A percentile compares a stretch with the other conserved stretches of the same genome.
Evolutionary conservation across 1,140 invertebrate genomes (phyloP).

Genomic region (Apis florea): DNA sequence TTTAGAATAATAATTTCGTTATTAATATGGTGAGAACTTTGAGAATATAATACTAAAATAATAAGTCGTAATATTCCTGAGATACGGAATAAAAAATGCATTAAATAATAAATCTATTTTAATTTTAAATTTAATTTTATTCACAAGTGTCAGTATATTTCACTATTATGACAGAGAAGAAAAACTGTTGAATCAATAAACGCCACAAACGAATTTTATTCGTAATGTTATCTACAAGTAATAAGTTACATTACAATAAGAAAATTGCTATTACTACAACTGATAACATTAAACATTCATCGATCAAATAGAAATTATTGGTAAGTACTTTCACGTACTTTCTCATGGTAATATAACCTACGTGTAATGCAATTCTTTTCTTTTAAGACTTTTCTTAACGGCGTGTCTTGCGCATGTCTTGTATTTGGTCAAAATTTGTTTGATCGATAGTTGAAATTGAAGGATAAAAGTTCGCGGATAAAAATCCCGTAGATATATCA

Average conservation of each 20-base stretch:
- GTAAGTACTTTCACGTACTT: background rate
- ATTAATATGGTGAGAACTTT: no score
- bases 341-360: background rate
- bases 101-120: no score
- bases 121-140: no score
- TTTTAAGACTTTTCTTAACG: background rate
- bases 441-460: slow-evolving; percentile 55
- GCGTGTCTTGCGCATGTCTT: background rate
- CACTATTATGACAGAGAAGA: no score
- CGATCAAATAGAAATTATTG: background rate
- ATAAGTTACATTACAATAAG: background rate
- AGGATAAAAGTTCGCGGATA: background rate
- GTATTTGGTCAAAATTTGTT: slow-evolving; percentile 44
- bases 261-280: background rate
- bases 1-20: no score
- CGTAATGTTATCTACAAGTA: background rate
- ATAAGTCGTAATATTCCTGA: no score
- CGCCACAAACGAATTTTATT: no score
- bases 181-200: no score
- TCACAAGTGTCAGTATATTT: no score
- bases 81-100: no score
- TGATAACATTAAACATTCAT: background rate
- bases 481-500: slow-evolving; percentile 4
- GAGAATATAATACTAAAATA: no score
- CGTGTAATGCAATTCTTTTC: background rate